A percentile compares a stretch with the other conserved stretches of the same genome.
Conservation (phyloP, 2,797 vertebrate species). For the Lerista edwardsae region DNA sequence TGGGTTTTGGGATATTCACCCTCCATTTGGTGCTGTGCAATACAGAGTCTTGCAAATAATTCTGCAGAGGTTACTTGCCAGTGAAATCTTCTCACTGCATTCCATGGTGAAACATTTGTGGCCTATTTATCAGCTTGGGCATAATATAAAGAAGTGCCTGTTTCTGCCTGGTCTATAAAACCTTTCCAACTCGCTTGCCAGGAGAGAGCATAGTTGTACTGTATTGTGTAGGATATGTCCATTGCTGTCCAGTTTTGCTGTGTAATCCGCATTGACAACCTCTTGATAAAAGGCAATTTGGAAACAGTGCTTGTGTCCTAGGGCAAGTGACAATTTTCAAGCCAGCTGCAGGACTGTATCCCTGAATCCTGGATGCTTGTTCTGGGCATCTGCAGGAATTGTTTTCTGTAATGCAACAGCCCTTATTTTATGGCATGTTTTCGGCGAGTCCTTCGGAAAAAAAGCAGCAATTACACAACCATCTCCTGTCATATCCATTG, state of each 20-base stretch:
- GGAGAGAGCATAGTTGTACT: not conserved
- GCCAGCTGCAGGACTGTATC: not conserved
- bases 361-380: constrained; percentile 25
- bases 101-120: not conserved
- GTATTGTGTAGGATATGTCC: not conserved
- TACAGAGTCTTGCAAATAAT: too few relatives aligned
- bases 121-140: too few relatives aligned
- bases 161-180: not conserved
- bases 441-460: constrained; percentile 46
- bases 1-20: not conserved
- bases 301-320: not conserved
- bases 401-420: constrained; percentile 35
- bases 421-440: constrained; percentile 48
- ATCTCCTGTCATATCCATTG: constrained; percentile 46
- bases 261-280: not conserved
- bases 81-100: not conserved
- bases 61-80: not conserved
- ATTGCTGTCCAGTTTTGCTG: not conserved
- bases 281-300: not conserved
- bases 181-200: not conserved
- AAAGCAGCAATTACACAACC: constrained; percentile 61
- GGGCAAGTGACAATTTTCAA: not conserved
- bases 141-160: not conserved
- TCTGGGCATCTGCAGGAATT: constrained; percentile 32
- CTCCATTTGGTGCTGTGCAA: constrained; percentile 5